phyloP scores from a whole-genome alignment of 1,140 invertebrate genomes.

The Phenacoccus solenopsis region DNA sequence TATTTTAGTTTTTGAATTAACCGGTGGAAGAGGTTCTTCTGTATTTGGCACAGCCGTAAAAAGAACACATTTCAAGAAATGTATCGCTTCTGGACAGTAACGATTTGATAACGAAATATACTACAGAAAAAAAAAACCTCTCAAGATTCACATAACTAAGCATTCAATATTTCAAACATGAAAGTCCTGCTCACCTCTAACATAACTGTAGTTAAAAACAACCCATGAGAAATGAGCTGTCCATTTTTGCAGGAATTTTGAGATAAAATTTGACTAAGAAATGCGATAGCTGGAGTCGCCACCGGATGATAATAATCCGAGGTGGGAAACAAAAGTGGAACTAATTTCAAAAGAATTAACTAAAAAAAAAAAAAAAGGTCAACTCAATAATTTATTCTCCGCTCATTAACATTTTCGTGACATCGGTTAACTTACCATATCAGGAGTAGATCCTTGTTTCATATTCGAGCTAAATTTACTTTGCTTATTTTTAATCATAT shows the following conservation, averaged over 20 bases:
- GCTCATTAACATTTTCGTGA: no score
- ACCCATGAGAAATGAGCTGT: constrained; percentile 57
- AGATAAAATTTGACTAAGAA: constrained; percentile 66
- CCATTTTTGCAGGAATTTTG: constrained; percentile 45
- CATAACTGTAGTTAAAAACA: constrained; percentile 58
- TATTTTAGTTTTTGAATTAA: constrained; percentile 4
- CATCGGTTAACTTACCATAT: not conserved
- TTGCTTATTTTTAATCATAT: constrained; percentile 62
- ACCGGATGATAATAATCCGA: constrained; percentile 79
- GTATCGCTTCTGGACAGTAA: constrained; percentile 60
- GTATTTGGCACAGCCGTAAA: constrained; percentile 9
- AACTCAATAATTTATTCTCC: no score
- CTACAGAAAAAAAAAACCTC: constrained; percentile 36
- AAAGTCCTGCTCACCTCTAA: constrained; percentile 59
- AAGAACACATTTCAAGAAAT: constrained; percentile 57
- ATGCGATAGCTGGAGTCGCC: constrained; percentile 67
- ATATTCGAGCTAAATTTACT: constrained; percentile 35
- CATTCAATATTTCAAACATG: no score
- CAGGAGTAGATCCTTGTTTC: constrained; percentile 16
- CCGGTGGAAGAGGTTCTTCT: not conserved
- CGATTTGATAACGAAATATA: constrained; percentile 68
- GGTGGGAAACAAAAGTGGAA: constrained; percentile 64
- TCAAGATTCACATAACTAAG: not conserved
- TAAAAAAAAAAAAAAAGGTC: constrained; percentile 35
- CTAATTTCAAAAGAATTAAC: constrained; percentile 66